These are phyloP conservation scores for Phyllopteryx taeniolatus DNA, from an alignment of 2,113 vertebrate species.

Conservation along the genomic window DNA sequence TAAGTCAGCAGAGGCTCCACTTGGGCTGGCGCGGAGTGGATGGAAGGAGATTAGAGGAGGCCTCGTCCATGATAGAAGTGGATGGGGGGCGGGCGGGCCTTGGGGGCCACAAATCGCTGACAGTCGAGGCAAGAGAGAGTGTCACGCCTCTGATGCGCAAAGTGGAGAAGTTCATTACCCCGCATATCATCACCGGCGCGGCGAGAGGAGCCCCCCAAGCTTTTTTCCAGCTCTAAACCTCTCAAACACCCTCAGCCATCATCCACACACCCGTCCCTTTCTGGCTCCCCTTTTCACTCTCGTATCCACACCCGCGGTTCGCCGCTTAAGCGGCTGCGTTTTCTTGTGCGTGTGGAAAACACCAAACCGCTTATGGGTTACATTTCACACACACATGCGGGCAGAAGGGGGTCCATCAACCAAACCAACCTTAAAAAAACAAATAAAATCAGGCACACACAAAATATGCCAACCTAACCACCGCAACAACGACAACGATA, in stretches of 20 bases:
- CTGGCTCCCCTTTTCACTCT: constrained; percentile 13
- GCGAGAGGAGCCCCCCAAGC: constrained; percentile 38
- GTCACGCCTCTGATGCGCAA: constrained; percentile 62
- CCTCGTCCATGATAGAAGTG: constrained; percentile 32
- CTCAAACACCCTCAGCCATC: not conserved
- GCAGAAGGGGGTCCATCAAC: not conserved
- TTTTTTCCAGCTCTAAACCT: not conserved
- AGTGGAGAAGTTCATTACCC: constrained; percentile 67
- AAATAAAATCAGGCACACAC: too few species aligned
- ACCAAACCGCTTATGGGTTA: not conserved
- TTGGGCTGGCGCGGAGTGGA: constrained; percentile 53
- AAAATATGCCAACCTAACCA: too few species aligned
- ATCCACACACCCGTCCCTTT: constrained; percentile 8
- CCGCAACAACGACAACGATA: too few species aligned
- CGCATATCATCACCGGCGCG: constrained; percentile 62
- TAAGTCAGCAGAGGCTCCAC: constrained; percentile 60
- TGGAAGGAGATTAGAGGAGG: constrained; percentile 62
- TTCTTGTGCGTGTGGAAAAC: not conserved
- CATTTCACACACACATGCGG: not conserved
- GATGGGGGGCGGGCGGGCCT: constrained; percentile 24
- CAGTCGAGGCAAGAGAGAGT: constrained; percentile 44
- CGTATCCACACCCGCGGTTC: constrained; percentile 19
- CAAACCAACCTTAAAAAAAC: too few species aligned
- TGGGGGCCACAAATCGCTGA: constrained; percentile 55
- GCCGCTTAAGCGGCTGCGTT: constrained; percentile 32